Evolutionary conservation across 2,888 invertebrate genomes (phyloP).

Genomic region (Crepidodera aurea): DNA sequence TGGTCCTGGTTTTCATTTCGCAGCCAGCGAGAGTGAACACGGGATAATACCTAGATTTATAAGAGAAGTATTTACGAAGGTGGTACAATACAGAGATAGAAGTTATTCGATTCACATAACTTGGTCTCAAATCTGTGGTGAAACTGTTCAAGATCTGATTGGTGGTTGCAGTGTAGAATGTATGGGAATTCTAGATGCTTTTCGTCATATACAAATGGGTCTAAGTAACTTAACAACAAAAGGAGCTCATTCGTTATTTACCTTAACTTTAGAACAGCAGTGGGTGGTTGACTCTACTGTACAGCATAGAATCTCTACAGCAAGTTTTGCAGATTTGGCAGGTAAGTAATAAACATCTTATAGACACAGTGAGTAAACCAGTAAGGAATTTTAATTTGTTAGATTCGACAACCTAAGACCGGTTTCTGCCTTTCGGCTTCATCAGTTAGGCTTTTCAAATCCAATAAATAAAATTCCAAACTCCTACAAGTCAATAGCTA

Average conservation of each 20-base stretch:
- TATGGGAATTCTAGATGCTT: constrained; percentile 71
- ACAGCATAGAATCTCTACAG: constrained; percentile 76
- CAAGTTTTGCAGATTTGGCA: constrained; percentile 72
- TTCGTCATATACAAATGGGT: constrained; percentile 74
- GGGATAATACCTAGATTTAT: constrained; percentile 77
- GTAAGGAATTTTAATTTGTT: no score
- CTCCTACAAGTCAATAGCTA: no score
- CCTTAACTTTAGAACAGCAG: constrained; percentile 77
- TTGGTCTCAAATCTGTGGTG: constrained; percentile 77
- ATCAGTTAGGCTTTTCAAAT: no score
- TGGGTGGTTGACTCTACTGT: constrained; percentile 72
- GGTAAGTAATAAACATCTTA: no score
- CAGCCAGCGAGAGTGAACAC: constrained; percentile 73
- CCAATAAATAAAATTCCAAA: no score
- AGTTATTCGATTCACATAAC: constrained; percentile 73
- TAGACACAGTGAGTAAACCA: no score
- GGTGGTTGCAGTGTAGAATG: constrained; percentile 68
- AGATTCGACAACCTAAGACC: no score
- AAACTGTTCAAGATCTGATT: constrained; percentile 68
- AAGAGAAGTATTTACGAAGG: constrained; percentile 74
- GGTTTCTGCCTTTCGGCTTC: no score
- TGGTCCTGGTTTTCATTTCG: constrained; percentile 72
- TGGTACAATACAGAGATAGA: constrained; percentile 71
- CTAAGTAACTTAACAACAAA: constrained; percentile 68
- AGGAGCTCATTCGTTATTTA: constrained; percentile 73